These are phyloP conservation scores for Neostethus bicornis DNA, from an alignment of 2,797 vertebrate species.

Conservation along the genomic window DNA sequence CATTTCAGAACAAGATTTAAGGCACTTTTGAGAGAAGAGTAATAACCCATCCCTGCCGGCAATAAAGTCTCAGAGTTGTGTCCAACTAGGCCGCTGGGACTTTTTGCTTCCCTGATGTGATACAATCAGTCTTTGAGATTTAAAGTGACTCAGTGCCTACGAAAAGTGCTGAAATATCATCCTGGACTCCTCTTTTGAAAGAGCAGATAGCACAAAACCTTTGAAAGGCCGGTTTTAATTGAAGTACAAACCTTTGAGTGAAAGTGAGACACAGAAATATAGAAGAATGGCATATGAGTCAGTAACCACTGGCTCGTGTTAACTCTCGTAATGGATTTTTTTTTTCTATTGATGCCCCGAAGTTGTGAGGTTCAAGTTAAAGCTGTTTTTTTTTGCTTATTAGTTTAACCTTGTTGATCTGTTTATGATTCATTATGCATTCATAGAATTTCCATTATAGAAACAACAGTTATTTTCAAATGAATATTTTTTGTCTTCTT, in stretches of 20 bases:
- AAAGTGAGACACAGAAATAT: constrained; percentile 39
- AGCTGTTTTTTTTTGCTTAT: no score
- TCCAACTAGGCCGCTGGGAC: constrained; percentile 38
- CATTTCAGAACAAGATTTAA: constrained; percentile 21
- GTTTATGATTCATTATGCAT: no score
- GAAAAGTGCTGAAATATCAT: constrained; percentile 49
- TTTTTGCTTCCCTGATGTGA: constrained; percentile 36
- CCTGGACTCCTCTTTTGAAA: constrained; percentile 49
- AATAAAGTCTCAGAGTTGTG: constrained; percentile 40
- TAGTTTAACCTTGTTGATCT: no score
- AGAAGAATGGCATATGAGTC: constrained; percentile 37
- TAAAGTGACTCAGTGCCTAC: constrained; percentile 50
- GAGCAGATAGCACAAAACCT: constrained; percentile 40
- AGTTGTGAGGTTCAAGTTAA: neutral
- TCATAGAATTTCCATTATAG: no score
- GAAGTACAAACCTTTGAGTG: constrained; percentile 43
- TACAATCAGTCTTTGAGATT: constrained; percentile 48
- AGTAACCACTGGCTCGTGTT: constrained; percentile 24
- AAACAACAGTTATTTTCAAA: no score
- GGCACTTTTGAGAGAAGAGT: constrained; percentile 38
- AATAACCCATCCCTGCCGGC: constrained; percentile 23
- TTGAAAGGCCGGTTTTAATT: constrained; percentile 49
- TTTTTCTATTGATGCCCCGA: constrained; percentile 32
- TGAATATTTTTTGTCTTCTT: no score
- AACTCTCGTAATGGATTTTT: constrained; percentile 37